phyloP scores from a whole-genome alignment of 2,797 vertebrate species.

The Chanos chanos region DNA sequence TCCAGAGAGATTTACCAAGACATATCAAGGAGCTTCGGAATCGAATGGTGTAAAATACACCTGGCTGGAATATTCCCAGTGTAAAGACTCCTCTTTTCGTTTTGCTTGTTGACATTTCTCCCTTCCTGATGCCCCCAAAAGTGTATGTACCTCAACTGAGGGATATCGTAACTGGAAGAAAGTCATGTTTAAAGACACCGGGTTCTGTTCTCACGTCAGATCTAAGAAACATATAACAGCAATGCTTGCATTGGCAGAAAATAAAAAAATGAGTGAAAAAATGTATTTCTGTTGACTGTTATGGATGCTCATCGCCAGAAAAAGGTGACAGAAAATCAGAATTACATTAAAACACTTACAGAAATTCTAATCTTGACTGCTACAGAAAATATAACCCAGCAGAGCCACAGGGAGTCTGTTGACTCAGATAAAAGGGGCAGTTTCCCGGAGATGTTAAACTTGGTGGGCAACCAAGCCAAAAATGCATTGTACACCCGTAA shows the following conservation, averaged over 20 bases:
- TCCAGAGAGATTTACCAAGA: not conserved
- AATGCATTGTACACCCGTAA: slow-evolving; percentile 31
- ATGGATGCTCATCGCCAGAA: too few relatives aligned
- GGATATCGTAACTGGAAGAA: slow-evolving; percentile 1
- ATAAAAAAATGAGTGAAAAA: slow-evolving; percentile 9
- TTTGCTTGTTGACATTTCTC: slow-evolving; percentile 23
- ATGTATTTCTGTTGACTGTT: slow-evolving; percentile 3
- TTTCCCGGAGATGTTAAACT: slow-evolving; percentile 13
- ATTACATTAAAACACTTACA: slow-evolving; percentile 18
- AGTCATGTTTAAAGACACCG: not conserved
- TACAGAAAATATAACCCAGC: slow-evolving; percentile 20
- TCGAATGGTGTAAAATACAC: not conserved
- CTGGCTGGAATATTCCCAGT: slow-evolving; percentile 10
- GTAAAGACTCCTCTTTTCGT: slow-evolving; percentile 8
- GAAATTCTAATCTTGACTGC: slow-evolving; percentile 18
- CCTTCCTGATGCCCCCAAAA: slow-evolving; percentile 3
- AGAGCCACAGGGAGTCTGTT: not conserved
- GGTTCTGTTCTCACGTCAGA: not conserved
- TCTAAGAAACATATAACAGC: not conserved
- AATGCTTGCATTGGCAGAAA: slow-evolving; percentile 1
- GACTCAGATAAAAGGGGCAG: not conserved
- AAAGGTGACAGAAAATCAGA: slow-evolving; percentile 10
- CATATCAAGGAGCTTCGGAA: not conserved
- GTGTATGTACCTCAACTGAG: not conserved
- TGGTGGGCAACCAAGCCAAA: slow-evolving; percentile 16